phyloP scores from a whole-genome alignment of 2,888 invertebrate species.

The Meliscaeva auricollis region DNA sequence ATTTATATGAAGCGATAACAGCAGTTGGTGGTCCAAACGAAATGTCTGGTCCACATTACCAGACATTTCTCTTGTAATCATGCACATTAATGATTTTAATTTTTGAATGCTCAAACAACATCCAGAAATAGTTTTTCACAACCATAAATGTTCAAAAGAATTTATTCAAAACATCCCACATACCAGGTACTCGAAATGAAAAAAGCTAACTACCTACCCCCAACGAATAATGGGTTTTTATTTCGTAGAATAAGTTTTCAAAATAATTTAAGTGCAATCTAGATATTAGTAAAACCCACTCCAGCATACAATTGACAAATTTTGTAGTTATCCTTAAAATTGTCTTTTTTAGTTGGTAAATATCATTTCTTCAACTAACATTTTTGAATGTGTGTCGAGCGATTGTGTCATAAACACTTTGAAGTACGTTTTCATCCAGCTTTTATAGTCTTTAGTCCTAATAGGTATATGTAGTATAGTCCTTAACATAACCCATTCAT shows the following conservation, averaged over 20 bases:
- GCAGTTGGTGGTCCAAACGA: too few species aligned
- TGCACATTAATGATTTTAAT: too few species aligned
- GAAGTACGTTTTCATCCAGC: slow-evolving; percentile 14
- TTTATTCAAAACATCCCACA: too few species aligned
- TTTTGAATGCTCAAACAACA: too few species aligned
- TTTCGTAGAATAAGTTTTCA: background rate
- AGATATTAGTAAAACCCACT: background rate
- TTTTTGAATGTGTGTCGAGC: background rate
- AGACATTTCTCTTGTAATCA: too few species aligned
- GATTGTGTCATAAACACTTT: slow-evolving; percentile 10
- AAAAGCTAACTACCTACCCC: background rate
- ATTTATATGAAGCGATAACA: too few species aligned
- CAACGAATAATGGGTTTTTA: background rate
- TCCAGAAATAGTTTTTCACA: too few species aligned
- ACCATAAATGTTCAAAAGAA: too few species aligned
- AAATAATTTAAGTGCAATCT: background rate
- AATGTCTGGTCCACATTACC: too few species aligned
- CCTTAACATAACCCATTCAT: slow-evolving; percentile 13
- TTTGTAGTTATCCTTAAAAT: background rate
- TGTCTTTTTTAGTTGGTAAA: background rate
- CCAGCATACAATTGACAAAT: too few species aligned
- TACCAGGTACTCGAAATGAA: too few species aligned
- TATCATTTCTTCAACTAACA: background rate
- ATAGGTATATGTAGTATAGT: too few species aligned
- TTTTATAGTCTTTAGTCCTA: background rate